Percentiles rank a stretch among this genome's conserved stretches.
Conservation (phyloP, 2,113 vertebrate species). For the Maccullochella peelii region DNA sequence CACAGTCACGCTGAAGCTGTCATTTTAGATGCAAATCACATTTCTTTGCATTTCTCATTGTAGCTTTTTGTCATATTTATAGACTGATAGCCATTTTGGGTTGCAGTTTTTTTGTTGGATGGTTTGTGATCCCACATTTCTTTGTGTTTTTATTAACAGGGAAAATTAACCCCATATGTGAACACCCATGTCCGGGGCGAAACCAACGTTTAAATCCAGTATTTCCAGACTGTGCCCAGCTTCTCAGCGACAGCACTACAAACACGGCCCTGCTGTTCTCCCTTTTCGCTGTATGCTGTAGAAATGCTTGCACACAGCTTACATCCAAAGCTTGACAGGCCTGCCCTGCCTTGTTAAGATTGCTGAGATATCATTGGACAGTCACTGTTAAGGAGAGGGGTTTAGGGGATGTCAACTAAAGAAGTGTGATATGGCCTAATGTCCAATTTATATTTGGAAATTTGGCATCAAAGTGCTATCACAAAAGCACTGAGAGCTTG, state of each 20-base stretch:
- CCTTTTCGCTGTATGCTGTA: not conserved
- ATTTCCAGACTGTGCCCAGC: not conserved
- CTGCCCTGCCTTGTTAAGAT: not conserved
- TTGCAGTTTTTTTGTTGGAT: no score
- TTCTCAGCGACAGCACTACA: not conserved
- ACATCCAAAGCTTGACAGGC: not conserved
- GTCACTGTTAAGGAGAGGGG: not conserved
- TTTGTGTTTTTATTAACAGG: not conserved
- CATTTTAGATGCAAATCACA: no score
- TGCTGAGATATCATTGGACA: not conserved
- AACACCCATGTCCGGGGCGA: not conserved
- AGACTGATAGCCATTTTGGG: no score
- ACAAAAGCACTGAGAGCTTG: not conserved
- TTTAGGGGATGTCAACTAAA: not conserved
- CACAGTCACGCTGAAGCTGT: no score
- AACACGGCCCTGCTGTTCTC: not conserved
- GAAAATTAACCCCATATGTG: no score
- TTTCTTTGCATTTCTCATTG: no score
- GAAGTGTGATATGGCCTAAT: not conserved
- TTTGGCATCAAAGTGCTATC: not conserved
- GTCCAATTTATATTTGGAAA: not conserved
- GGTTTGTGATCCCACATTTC: no score
- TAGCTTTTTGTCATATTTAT: no score
- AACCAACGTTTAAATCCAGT: not conserved
- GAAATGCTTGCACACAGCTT: not conserved